Evolutionary conservation across 1,140 invertebrate species (phyloP), one percentile per base, ranked within the genome.

Genomic region (Pogonomyrmex barbatus): DNA sequence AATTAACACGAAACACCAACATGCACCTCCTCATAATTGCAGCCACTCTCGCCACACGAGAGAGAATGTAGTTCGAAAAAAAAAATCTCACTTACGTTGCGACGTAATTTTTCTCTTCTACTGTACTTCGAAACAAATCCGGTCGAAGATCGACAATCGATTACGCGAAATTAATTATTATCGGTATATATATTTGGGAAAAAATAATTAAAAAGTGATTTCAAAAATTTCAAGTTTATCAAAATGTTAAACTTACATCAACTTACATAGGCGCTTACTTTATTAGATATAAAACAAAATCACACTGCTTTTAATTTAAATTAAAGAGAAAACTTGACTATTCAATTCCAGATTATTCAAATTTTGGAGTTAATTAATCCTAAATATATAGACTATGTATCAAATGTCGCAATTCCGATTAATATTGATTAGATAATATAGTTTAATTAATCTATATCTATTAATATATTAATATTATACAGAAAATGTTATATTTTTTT

Each of bases 21-120:
- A 58, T 33, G 30, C 47, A 50, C 42, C 79, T 36, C 60, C 36
- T 33, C 65, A 85, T 87, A 85, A 83, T 83, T 82, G 71, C 77
- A 63, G 30, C 52, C n/a, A 39, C 85, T 73, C 85, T 83, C 67
- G 67, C 54, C 24, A 42, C 9, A 42, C 50, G 60, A 50, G 88
- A 36, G 65, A 82, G 47, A 30, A 71, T 45, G 71, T 50, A 67
- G 45, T 86, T 89, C 36, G 42, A 54, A 52, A 39, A 65, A 60
- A 77, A 82, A 73, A 30, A 70, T 83, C 68, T 83, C 45, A 58
- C 77, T 30, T 24, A 24, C 24, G 42, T n/a, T 47, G n/a, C 30
- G 36, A 58, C 30, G 42, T 60, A 10, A 30, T 42, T n/a, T 24
- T 58, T 10, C n/a, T 78, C 14, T n/a, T 8, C 17, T 70, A 47